Percentiles rank a stretch among this genome's conserved stretches.
Evolutionary conservation across 2,797 vertebrate genomes (phyloP).

Genomic region (Coreius guichenoti): DNA sequence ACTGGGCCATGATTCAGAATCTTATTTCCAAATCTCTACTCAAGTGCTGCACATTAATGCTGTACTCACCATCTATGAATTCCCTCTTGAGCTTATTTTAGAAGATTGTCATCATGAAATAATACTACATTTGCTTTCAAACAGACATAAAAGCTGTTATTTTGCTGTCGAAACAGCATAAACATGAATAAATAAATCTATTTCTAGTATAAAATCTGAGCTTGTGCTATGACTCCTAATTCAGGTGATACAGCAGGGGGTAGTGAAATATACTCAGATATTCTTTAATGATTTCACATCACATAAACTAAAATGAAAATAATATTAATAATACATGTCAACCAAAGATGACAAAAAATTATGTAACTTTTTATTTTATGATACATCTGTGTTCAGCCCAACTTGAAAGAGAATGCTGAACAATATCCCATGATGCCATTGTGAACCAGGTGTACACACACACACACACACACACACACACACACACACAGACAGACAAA

Average conservation of each 20-base stretch:
- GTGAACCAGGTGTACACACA: neutral
- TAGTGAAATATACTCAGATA: neutral
- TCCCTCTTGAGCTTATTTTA: conserved; percentile 2
- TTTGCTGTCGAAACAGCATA: conserved; percentile 13
- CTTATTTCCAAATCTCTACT: conserved; percentile 56
- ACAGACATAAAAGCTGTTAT: neutral
- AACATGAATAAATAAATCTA: neutral
- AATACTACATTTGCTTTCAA: neutral
- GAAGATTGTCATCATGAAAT: conserved; percentile 26
- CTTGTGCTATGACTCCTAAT: neutral
- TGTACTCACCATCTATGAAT: neutral
- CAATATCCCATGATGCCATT: neutral
- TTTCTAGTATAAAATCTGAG: conserved; percentile 4
- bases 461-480: too few relatives aligned
- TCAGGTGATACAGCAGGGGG: neutral
- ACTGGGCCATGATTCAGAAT: conserved; percentile 60
- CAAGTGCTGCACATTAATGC: conserved; percentile 47
- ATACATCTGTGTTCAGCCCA: too few relatives aligned
- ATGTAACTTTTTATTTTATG: too few relatives aligned
- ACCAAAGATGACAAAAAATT: neutral
- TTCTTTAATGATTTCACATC: conserved; percentile 22
- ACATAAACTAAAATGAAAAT: neutral
- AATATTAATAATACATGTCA: neutral
- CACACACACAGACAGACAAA: too few relatives aligned
- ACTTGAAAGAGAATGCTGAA: neutral